A percentile compares a stretch with the other conserved stretches of the same genome.
Conservation (phyloP, 2,797 vertebrate genomes). For the Euphonia xanthogaster region DNA sequence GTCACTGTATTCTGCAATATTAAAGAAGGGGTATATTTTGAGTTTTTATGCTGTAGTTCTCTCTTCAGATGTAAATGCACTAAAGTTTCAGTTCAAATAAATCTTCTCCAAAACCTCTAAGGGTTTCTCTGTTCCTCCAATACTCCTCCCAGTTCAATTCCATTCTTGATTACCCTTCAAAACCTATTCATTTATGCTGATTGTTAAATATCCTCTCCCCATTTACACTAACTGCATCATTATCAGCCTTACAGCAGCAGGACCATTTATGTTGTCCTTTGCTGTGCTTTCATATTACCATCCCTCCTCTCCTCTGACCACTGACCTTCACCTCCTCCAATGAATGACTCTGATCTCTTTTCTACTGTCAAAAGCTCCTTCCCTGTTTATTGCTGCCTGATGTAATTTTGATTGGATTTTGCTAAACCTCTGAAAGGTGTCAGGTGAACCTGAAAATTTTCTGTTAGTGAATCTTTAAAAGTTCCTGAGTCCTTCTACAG, state of each 20-base stretch:
- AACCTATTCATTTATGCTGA: slow-evolving; percentile 41
- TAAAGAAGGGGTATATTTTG: slow-evolving; percentile 17
- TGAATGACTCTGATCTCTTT: background rate
- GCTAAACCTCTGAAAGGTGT: background rate
- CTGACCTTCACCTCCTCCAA: slow-evolving; percentile 22
- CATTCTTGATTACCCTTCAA: slow-evolving; percentile 38
- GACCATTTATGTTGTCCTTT: background rate
- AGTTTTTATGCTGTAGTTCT: background rate
- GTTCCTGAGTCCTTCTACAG: background rate
- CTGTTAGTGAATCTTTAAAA: background rate
- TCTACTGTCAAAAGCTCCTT: background rate
- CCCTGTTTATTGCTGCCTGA: background rate
- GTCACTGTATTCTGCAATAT: background rate
- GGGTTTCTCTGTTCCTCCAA: background rate
- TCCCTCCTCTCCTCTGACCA: background rate
- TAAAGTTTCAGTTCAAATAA: slow-evolving; percentile 31
- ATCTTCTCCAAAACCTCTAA: slow-evolving; percentile 2
- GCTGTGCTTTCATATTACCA: background rate
- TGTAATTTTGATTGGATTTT: background rate
- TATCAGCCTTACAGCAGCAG: background rate
- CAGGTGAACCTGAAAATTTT: background rate
- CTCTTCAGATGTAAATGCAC: background rate
- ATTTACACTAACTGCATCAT: slow-evolving; percentile 33
- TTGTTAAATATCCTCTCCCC: slow-evolving; percentile 34
- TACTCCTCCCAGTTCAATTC: slow-evolving; percentile 11